Percentiles rank a stretch among this genome's conserved stretches.
These are phyloP conservation scores for Cerastis rubricosa DNA, from an alignment of 2,888 invertebrate species.

Conservation along the genomic window DNA sequence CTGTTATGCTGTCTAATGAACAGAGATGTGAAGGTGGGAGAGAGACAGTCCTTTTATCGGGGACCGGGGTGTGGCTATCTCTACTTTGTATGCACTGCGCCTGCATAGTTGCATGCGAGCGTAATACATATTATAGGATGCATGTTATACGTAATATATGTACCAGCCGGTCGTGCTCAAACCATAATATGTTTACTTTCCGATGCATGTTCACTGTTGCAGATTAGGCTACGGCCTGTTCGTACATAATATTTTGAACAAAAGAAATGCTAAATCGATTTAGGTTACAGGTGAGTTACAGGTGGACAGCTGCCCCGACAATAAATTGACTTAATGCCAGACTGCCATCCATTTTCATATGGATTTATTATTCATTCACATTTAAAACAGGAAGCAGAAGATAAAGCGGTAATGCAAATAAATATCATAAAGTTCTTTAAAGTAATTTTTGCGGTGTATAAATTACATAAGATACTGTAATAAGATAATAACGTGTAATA, in stretches of 20 bases:
- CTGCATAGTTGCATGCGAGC: conserved; percentile 82
- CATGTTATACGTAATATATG: conserved; percentile 50
- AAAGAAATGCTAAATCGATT: conserved; percentile 60
- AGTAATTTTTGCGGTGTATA: conserved; percentile 25
- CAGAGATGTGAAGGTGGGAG: conserved; percentile 75
- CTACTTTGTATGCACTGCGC: conserved; percentile 84
- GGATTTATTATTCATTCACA: conserved; percentile 17
- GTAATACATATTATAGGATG: conserved; percentile 66
- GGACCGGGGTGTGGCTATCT: conserved; percentile 88
- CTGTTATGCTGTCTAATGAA: conserved; percentile 63
- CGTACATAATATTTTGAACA: conserved; percentile 65
- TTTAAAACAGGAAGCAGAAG: conserved; percentile 46
- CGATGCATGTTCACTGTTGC: conserved; percentile 74
- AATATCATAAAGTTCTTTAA: conserved; percentile 37
- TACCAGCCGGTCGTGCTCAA: conserved; percentile 76
- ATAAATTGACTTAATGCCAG: conserved; percentile 25
- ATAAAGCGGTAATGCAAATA: conserved; percentile 46
- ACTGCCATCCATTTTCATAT: conserved; percentile 12
- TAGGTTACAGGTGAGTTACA: conserved; percentile 40
- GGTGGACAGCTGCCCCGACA: conserved; percentile 10
- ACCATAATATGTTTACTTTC: conserved; percentile 84
- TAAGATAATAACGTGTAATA: conserved; percentile 37
- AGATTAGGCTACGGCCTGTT: conserved; percentile 68
- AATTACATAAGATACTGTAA: conserved; percentile 33
- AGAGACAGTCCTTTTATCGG: conserved; percentile 81